Conservation (phyloP, 2,888 invertebrate genomes). For the Apodemia zela region DNA sequence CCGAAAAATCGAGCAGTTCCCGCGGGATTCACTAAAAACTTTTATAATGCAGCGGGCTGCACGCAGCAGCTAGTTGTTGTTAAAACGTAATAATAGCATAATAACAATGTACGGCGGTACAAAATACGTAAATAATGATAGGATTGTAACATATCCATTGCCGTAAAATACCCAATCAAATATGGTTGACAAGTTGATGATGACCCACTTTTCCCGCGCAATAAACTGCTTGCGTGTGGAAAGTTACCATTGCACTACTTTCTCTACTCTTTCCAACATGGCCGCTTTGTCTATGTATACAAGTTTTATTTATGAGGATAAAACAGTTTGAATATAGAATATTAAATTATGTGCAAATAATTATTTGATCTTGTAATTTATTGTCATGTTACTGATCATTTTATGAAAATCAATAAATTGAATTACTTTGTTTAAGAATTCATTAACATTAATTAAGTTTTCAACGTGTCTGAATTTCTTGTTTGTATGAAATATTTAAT, state of each 20-base stretch:
- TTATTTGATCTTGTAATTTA: neutral
- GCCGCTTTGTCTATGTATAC: slow-evolving; percentile 58
- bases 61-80: slow-evolving; percentile 2
- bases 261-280: slow-evolving; percentile 79
- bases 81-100: neutral
- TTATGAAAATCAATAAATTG: neutral
- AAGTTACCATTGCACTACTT: slow-evolving; percentile 79
- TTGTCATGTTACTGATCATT: neutral
- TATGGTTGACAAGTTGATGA: slow-evolving; percentile 47
- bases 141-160: slow-evolving; percentile 26
- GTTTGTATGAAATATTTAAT: neutral
- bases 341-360: neutral
- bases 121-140: neutral
- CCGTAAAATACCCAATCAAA: slow-evolving; percentile 65
- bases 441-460: neutral
- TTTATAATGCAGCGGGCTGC: too few species aligned
- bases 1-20: too few species aligned
- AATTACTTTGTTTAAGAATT: neutral
- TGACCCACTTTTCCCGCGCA: slow-evolving; percentile 76
- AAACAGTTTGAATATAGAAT: neutral
- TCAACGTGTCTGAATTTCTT: neutral
- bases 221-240: slow-evolving; percentile 68
- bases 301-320: slow-evolving; percentile 29
- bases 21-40: too few species aligned
- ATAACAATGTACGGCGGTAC: neutral